These are phyloP conservation scores for Aphodius granarius DNA, from an alignment of 2,888 invertebrate genomes.

Conservation along the genomic window DNA sequence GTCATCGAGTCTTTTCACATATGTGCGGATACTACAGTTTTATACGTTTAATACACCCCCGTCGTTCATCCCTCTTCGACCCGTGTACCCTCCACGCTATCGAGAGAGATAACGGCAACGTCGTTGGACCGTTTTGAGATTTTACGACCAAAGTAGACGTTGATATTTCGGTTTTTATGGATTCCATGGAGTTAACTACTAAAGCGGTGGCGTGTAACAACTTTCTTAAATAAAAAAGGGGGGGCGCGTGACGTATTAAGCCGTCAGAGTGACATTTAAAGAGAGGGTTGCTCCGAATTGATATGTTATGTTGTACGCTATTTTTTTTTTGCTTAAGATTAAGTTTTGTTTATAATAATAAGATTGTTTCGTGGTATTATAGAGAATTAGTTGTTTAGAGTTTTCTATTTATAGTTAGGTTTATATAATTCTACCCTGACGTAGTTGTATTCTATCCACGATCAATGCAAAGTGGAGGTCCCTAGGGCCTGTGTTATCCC, in stretches of 20 bases:
- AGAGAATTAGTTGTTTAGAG: too few species aligned
- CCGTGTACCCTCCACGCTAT: neutral
- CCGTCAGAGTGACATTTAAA: neutral
- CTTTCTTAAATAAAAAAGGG: constrained; percentile 27
- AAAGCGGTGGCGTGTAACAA: constrained; percentile 45
- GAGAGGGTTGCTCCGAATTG: neutral
- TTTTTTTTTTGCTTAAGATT: too few species aligned
- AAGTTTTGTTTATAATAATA: too few species aligned
- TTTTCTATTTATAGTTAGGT: too few species aligned
- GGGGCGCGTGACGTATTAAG: constrained; percentile 4
- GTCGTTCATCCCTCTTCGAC: neutral
- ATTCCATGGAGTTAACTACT: constrained; percentile 44
- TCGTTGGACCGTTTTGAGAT: too few species aligned
- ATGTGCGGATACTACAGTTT: constrained; percentile 37
- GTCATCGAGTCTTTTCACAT: constrained; percentile 48
- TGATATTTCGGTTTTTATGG: constrained; percentile 47
- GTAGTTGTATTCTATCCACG: neutral
- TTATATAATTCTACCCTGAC: too few species aligned
- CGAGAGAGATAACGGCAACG: constrained; percentile 12
- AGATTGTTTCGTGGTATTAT: too few species aligned
- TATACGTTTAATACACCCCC: constrained; percentile 25
- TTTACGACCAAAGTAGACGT: constrained; percentile 24
- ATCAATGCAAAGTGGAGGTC: neutral
- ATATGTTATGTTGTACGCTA: too few species aligned
- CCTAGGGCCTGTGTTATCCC: neutral